Percentiles rank a stretch among this genome's conserved stretches.
Conservation (phyloP, 92 coral and sea anemone genomes). For the Phenganax marumi region DNA sequence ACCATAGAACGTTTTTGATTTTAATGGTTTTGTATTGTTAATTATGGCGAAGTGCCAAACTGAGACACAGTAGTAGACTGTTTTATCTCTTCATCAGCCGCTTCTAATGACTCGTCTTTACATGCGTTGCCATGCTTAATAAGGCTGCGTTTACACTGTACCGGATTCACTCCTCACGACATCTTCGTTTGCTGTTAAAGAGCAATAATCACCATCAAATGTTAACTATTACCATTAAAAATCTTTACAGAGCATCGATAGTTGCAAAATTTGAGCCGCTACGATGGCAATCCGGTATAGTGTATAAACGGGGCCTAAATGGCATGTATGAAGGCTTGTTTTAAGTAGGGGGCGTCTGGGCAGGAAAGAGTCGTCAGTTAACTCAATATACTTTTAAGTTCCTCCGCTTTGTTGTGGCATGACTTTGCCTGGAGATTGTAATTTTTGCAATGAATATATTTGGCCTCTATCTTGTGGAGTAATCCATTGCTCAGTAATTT, state of each 20-base stretch:
- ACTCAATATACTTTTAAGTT: not conserved
- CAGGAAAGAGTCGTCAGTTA: conserved; percentile 14
- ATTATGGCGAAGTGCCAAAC: not conserved
- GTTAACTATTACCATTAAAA: too few relatives aligned
- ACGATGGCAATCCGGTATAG: too few relatives aligned
- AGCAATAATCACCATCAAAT: too few relatives aligned
- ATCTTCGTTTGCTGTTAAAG: too few relatives aligned
- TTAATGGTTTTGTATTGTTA: not conserved
- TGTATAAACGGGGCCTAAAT: too few relatives aligned
- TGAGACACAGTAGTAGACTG: not conserved
- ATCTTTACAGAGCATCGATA: too few relatives aligned
- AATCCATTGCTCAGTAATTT: not conserved
- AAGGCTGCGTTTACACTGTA: too few relatives aligned
- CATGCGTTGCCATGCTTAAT: not conserved
- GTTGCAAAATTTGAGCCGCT: too few relatives aligned
- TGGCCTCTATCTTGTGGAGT: not conserved
- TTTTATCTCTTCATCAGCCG: not conserved
- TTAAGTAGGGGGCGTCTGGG: conserved; percentile 30
- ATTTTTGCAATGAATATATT: not conserved
- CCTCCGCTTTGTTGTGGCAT: not conserved
- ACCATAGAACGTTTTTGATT: not conserved
- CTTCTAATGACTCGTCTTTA: not conserved
- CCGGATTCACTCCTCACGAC: too few relatives aligned
- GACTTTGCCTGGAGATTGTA: not conserved
- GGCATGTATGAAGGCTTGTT: not conserved